Evolutionary conservation across 2,113 vertebrate genomes (phyloP).

Genomic region (Neoarius graeffei): DNA sequence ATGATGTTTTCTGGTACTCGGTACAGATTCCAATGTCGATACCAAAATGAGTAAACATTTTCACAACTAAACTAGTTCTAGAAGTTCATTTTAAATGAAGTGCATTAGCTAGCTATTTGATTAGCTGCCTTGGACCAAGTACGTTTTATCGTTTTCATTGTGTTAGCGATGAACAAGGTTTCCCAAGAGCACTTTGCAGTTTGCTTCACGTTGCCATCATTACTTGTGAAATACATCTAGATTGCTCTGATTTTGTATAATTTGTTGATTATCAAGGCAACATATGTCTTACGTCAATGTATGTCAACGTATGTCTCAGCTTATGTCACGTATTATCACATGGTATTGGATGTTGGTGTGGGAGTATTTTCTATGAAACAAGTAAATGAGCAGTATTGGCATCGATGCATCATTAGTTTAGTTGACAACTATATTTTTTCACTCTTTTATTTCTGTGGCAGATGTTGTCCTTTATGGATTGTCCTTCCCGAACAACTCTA

Average conservation of each 20-base stretch:
- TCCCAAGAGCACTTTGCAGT: no score
- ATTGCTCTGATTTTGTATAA: not conserved
- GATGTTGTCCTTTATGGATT: conserved; percentile 63
- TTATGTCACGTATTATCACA: not conserved
- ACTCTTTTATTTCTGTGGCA: conserved; percentile 13
- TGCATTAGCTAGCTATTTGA: not conserved
- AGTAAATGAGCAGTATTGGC: not conserved
- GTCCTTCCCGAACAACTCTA: conserved; percentile 75
- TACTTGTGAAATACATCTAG: not conserved
- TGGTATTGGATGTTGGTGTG: not conserved
- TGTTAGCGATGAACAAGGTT: not conserved
- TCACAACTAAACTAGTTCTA: no score
- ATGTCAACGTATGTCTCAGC: no score
- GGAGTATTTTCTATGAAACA: not conserved
- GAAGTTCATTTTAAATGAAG: no score
- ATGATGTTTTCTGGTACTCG: not conserved
- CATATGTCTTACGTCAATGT: no score
- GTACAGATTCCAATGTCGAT: no score
- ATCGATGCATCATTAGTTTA: not conserved
- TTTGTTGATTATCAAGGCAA: not conserved
- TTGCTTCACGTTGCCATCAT: no score
- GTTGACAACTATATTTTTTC: not conserved
- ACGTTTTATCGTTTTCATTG: no score
- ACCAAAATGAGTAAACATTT: no score
- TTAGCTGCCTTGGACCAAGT: not conserved